phyloP scores from a whole-genome alignment of 2,797 vertebrate species.

The Helostoma temminkii region DNA sequence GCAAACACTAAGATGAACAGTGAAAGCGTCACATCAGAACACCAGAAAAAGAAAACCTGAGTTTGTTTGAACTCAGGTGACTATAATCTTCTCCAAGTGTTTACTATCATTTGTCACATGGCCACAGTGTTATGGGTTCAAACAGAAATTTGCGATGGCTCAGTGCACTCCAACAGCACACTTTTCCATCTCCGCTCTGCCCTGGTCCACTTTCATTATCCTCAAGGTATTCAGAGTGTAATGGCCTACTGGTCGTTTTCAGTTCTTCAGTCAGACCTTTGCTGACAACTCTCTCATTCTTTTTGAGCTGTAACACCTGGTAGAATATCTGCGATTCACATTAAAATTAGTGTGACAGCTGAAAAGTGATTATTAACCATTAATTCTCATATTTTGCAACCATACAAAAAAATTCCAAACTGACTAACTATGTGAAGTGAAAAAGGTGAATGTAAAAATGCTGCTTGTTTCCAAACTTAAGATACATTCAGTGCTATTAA shows the following conservation, averaged over 20 bases:
- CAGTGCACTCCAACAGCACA: conserved; percentile 77
- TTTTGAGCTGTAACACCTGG: conserved; percentile 9
- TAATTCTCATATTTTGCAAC: too few relatives aligned
- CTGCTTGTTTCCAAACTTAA: too few relatives aligned
- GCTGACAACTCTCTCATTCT: conserved; percentile 7
- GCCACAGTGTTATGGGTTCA: conserved; percentile 81
- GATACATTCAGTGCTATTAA: background rate
- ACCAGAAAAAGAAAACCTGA: background rate
- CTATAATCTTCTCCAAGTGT: conserved; percentile 69
- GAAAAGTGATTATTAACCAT: too few relatives aligned
- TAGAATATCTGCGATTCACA: too few relatives aligned
- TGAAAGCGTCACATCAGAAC: conserved; percentile 10
- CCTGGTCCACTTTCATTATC: conserved; percentile 75
- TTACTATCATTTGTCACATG: conserved; percentile 81
- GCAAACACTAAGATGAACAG: conserved; percentile 33
- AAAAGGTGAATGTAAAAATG: too few relatives aligned
- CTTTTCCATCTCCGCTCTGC: conserved; percentile 71
- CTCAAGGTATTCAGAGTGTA: conserved; percentile 80
- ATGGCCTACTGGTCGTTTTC: conserved; percentile 74
- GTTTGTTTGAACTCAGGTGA: conserved; percentile 49
- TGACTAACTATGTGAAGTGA: too few relatives aligned
- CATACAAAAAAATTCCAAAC: too few relatives aligned
- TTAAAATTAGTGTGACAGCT: conserved; percentile 26
- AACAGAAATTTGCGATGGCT: conserved; percentile 79
- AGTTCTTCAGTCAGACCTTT: conserved; percentile 56